phyloP scores from a whole-genome alignment of 2,797 vertebrate genomes.

The Allobates femoralis region DNA sequence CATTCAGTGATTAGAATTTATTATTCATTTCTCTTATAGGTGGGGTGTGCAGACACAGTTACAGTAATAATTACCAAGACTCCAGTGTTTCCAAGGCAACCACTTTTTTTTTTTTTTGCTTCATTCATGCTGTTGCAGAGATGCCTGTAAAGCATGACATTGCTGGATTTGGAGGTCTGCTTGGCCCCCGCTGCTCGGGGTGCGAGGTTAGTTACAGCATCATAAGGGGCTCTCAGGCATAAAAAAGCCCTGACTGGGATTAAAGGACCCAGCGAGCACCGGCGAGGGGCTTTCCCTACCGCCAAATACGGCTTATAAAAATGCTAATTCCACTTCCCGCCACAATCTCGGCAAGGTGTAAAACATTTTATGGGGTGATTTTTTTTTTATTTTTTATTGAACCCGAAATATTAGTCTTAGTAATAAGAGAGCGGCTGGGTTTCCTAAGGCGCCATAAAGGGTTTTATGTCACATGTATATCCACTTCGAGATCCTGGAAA shows the following conservation, averaged over 20 bases:
- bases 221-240: slow-evolving; percentile 78
- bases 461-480: slow-evolving; percentile 19
- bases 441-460: slow-evolving; percentile 32
- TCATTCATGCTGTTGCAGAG: slow-evolving; percentile 81
- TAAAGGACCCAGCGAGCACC: slow-evolving; percentile 67
- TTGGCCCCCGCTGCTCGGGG: slow-evolving; percentile 77
- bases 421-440: neutral
- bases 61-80: slow-evolving; percentile 99
- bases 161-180: slow-evolving; percentile 81
- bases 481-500: neutral
- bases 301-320: slow-evolving; percentile 71
- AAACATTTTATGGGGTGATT: slow-evolving; percentile 59
- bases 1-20: slow-evolving; percentile 92
- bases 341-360: slow-evolving; percentile 67
- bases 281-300: slow-evolving; percentile 65
- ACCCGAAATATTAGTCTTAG: slow-evolving; percentile 59
- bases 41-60: slow-evolving; percentile 97
- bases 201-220: slow-evolving; percentile 81
- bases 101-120: slow-evolving; percentile 69
- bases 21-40: slow-evolving; percentile 99
- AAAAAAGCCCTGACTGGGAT: slow-evolving; percentile 78
- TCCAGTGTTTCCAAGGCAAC: slow-evolving; percentile 98
- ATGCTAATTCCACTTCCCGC: slow-evolving; percentile 70
- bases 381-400: slow-evolving; percentile 16
- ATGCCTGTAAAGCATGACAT: slow-evolving; percentile 86